Percentiles rank a stretch among this genome's conserved stretches.
These are phyloP conservation scores for Drosophila pallidifrons DNA, from an alignment of 1,140 invertebrate species.

Conservation along the genomic window DNA sequence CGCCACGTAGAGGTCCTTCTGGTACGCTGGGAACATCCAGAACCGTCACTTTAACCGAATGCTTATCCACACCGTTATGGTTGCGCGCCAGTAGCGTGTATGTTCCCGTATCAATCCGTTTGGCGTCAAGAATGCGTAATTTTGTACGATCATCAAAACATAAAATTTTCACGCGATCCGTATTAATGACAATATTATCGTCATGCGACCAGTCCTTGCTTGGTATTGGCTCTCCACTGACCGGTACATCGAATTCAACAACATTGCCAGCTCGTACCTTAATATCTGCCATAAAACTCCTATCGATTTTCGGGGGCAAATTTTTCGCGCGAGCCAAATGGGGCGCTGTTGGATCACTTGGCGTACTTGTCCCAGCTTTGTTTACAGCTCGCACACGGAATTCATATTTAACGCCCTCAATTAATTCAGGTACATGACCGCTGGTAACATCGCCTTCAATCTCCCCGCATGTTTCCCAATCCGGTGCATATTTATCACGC, in stretches of 20 bases:
- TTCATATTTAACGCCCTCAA: constrained; percentile 96
- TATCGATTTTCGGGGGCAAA: constrained; percentile 95
- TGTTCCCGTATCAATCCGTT: constrained; percentile 94
- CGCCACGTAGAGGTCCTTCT: constrained; percentile 93
- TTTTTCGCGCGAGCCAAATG: constrained; percentile 97
- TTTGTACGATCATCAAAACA: constrained; percentile 96
- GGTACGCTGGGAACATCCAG: constrained; percentile 95
- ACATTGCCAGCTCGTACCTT: constrained; percentile 96
- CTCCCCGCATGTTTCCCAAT: constrained; percentile 95
- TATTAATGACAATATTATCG: constrained; percentile 91
- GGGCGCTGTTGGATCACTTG: constrained; percentile 94
- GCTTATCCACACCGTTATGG: constrained; percentile 94
- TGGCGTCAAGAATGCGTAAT: constrained; percentile 94
- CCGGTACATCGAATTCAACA: constrained; percentile 97
- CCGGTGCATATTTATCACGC: constrained; percentile 94
- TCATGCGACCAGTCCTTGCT: constrained; percentile 96
- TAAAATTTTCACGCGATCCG: constrained; percentile 92
- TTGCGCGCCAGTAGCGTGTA: constrained; percentile 97
- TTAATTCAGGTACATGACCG: constrained; percentile 94
- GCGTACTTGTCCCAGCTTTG: constrained; percentile 96
- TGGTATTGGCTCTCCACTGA: constrained; percentile 97
- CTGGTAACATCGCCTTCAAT: constrained; percentile 93
- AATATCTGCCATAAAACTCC: constrained; percentile 96
- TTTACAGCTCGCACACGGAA: constrained; percentile 98
- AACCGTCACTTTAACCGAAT: constrained; percentile 95